phyloP scores from a whole-genome alignment of 2,113 vertebrate genomes.

The Sorex araneus region DNA sequence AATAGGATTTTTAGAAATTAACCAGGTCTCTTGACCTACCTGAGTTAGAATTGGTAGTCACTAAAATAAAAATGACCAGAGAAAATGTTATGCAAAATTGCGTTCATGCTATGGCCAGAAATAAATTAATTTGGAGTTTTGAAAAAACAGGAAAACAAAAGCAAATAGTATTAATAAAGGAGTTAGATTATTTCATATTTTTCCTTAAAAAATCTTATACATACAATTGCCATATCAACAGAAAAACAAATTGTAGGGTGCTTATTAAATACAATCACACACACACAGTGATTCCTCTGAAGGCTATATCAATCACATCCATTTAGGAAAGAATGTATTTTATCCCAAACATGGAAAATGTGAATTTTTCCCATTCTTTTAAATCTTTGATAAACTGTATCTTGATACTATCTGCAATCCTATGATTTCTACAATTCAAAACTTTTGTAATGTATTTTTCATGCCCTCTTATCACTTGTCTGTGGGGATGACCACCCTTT shows the following conservation, averaged over 20 bases:
- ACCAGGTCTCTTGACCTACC: not conserved
- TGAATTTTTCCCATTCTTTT: constrained; percentile 16
- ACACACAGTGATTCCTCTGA: not conserved
- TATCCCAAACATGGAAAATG: constrained; percentile 16
- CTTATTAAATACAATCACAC: not conserved
- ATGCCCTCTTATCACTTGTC: not conserved
- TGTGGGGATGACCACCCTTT: not conserved
- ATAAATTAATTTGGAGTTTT: not conserved
- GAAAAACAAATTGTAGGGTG: not conserved
- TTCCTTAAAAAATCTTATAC: not conserved
- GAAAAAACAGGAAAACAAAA: not conserved
- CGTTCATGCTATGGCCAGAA: not conserved
- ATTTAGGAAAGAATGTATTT: not conserved
- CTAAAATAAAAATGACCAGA: not conserved
- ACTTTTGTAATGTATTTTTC: constrained; percentile 36
- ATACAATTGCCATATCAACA: constrained; percentile 33
- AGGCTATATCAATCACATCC: not conserved
- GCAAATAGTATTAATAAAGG: constrained; percentile 25
- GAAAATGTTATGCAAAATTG: not conserved
- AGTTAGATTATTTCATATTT: not conserved
- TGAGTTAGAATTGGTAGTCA: not conserved
- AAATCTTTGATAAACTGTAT: not conserved
- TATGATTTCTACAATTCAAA: constrained; percentile 19
- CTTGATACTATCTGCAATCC: constrained; percentile 16
- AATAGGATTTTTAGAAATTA: too few species aligned